Conservation (phyloP, 2,113 vertebrate genomes). For the Xyrauchen texanus region DNA sequence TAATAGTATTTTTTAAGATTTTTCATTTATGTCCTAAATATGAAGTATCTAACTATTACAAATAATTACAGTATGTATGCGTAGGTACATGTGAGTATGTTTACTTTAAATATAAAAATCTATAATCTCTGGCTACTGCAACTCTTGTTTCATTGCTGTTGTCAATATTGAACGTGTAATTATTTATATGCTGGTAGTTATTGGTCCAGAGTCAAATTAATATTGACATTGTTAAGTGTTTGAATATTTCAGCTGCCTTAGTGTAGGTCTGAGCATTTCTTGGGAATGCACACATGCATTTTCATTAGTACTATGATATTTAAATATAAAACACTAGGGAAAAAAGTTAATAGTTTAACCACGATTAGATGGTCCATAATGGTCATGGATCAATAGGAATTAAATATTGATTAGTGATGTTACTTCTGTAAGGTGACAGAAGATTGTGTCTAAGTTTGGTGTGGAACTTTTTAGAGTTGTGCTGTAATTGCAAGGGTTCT, state of each 20-base stretch:
- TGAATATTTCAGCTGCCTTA: not conserved
- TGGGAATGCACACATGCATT: not conserved
- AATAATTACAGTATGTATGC: too few species aligned
- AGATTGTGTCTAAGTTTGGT: constrained; percentile 7
- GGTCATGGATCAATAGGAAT: too few species aligned
- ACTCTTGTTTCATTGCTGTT: too few species aligned
- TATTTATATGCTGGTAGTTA: not conserved
- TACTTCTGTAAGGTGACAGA: too few species aligned
- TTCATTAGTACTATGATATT: not conserved
- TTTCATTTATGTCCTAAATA: not conserved
- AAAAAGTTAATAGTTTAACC: too few species aligned
- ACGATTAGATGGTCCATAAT: too few species aligned
- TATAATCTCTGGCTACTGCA: too few species aligned
- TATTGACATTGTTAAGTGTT: constrained; percentile 3
- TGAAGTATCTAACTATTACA: too few species aligned
- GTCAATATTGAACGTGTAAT: not conserved
- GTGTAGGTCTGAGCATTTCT: not conserved
- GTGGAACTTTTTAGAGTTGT: not conserved
- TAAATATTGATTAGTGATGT: too few species aligned
- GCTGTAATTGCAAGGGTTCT: not conserved
- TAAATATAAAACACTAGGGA: not conserved
- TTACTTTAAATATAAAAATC: too few species aligned
- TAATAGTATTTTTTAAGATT: not conserved
- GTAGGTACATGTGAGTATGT: too few species aligned
- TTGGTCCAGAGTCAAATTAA: constrained; percentile 2